Conservation (phyloP, 2,888 invertebrate genomes). For the Troglohyphantes excavatus region DNA sequence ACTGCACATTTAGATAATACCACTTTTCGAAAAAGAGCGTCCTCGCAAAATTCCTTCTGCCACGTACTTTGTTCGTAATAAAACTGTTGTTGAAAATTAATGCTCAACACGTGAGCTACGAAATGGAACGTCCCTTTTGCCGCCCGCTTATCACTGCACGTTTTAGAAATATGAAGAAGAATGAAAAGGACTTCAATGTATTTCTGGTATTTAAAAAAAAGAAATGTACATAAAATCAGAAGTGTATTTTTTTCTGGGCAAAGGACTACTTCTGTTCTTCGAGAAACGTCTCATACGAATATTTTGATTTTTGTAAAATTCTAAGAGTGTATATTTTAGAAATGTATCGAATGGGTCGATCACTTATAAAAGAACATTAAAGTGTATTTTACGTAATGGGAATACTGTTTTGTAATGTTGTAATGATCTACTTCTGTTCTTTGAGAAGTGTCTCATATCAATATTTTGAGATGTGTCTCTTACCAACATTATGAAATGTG, state of each 20-base stretch:
- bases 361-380: too few relatives aligned
- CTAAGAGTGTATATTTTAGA: too few relatives aligned
- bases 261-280: too few relatives aligned
- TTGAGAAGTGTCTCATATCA: too few relatives aligned
- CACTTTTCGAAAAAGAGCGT: constrained; percentile 6
- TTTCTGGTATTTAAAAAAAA: constrained; percentile 49
- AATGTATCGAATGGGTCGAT: too few relatives aligned
- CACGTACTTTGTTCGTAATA: constrained; percentile 64
- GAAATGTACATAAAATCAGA: constrained; percentile 40
- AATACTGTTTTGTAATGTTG: too few relatives aligned
- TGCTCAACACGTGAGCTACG: constrained; percentile 49
- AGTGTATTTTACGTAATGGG: too few relatives aligned
- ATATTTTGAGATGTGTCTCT: too few relatives aligned
- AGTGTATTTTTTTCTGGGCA: background rate
- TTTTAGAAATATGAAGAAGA: constrained; percentile 48
- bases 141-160: constrained; percentile 29
- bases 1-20: constrained; percentile 76
- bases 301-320: too few relatives aligned
- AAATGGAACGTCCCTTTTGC: background rate
- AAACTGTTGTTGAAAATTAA: constrained; percentile 72
- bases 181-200: background rate
- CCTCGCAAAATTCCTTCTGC: constrained; percentile 18
- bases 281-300: too few relatives aligned
- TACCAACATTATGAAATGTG: too few relatives aligned
- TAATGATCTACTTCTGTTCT: too few relatives aligned